Base-by-base conservation (phyloP, 2,797 vertebrate species). In the Danio aesculapii region DNA sequence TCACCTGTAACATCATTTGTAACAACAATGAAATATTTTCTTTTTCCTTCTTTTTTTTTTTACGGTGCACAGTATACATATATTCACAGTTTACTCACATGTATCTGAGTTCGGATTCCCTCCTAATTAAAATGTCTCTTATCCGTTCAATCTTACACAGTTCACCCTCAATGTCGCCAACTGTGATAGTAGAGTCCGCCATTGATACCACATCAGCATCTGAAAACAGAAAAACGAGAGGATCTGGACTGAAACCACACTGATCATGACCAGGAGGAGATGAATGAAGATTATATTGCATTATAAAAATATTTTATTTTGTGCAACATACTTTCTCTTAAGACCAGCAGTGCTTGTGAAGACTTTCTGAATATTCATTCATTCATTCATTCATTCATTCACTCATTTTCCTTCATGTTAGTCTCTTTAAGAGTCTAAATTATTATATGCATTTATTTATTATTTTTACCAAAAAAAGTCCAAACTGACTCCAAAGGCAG, bases 51-150 rank as follows among this genome's bases (percentile, higher is more conserved):
- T 30, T 30, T 30, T 30, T 3, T 1, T 30, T 30, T 30, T 30
- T 3, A 30, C 30, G 3, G 30, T 30, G 30, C 30, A 30, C 30
- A 30, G 30, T 30, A 30, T 30, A 30, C 30, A 30, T 1, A 14
- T 73, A 46, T 39, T 17, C 84, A 62, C 6, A 17, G 46, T 17
- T 78, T 5, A 90, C 94, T 95, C 84, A 95, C 94, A 94, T 95
- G 88, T 94, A 95, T 55, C 94, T 85, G 66, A 95, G 93, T 82
- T 95, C 94, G 0, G 94, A 95, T 82, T 95, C 94, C 74, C 94
- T 89, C 82, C 94, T 86, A 85, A 95, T 93, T 86, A 95, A 88
- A 67, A 94, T 90, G 83, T 94, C 94, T 67, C 92, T 89, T 82
- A 94, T 92, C 75, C 94, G 81, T 87, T 94, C 93, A 0, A 95